A percentile compares a stretch with the other conserved stretches of the same genome.
Evolutionary conservation across 2,797 vertebrate genomes (phyloP).

Genomic region (Xerus rutilus): DNA sequence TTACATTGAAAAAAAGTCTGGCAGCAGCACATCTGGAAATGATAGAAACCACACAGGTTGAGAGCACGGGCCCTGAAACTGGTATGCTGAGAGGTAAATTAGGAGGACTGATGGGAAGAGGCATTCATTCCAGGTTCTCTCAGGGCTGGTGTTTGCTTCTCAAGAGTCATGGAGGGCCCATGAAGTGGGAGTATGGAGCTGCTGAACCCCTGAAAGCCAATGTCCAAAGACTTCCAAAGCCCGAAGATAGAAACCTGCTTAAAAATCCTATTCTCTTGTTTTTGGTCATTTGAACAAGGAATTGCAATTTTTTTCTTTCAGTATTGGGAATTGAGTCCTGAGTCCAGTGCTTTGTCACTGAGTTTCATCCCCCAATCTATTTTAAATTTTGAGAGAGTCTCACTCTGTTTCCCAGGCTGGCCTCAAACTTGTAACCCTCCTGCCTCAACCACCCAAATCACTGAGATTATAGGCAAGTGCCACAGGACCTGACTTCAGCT

Average conservation of each 20-base stretch:
- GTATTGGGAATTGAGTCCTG: no score
- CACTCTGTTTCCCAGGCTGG: no score
- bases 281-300: slow-evolving; percentile 28
- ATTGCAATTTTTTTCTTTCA: background rate
- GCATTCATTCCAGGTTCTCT: background rate
- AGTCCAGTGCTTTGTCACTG: no score
- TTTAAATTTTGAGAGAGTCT: no score
- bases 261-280: background rate
- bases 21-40: background rate
- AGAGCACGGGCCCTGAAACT: background rate
- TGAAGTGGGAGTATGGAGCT: rapidly evolving
- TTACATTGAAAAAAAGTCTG: background rate
- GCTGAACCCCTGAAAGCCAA: background rate
- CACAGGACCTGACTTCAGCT: background rate
- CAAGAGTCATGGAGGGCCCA: background rate
- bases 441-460: no score
- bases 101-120: background rate
- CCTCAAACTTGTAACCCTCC: no score
- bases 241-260: background rate
- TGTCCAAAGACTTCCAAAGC: background rate
- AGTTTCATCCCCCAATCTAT: no score
- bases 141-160: background rate
- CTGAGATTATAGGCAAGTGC: no score
- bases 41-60: background rate
- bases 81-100: background rate